Conservation (phyloP, 1,140 invertebrate species). For the Rhagoletis pomonella region DNA sequence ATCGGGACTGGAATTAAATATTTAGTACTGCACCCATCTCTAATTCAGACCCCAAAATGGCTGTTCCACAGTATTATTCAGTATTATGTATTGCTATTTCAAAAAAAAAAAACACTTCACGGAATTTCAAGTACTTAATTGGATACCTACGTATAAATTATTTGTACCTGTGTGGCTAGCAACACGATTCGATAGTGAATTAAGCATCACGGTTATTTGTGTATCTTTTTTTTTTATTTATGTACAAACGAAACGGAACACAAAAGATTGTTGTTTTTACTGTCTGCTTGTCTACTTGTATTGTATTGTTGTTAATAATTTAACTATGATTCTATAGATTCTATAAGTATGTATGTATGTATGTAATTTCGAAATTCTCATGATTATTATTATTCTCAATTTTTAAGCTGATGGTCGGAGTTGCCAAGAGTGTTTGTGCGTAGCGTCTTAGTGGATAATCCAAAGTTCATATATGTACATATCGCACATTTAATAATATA, state of each 20-base stretch:
- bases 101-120: background rate
- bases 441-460: too few species aligned
- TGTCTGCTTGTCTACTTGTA: background rate
- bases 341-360: background rate
- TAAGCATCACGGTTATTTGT: background rate
- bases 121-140: conserved; percentile 2
- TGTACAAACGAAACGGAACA: background rate
- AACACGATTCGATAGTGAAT: background rate
- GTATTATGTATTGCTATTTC: too few species aligned
- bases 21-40: too few species aligned
- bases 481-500: too few species aligned
- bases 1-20: too few species aligned
- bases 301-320: conserved; percentile 27
- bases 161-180: background rate
- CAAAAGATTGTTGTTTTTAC: background rate
- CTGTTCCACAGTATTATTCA: too few species aligned
- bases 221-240: background rate
- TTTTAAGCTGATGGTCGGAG: too few species aligned
- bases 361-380: conserved; percentile 21
- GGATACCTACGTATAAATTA: conserved; percentile 10
- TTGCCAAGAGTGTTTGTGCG: too few species aligned
- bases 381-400: background rate
- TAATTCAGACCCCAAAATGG: too few species aligned
- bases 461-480: too few species aligned
- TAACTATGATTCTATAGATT: background rate